phyloP scores from a whole-genome alignment of 1,140 invertebrate species.

The Homarus americanus region DNA sequence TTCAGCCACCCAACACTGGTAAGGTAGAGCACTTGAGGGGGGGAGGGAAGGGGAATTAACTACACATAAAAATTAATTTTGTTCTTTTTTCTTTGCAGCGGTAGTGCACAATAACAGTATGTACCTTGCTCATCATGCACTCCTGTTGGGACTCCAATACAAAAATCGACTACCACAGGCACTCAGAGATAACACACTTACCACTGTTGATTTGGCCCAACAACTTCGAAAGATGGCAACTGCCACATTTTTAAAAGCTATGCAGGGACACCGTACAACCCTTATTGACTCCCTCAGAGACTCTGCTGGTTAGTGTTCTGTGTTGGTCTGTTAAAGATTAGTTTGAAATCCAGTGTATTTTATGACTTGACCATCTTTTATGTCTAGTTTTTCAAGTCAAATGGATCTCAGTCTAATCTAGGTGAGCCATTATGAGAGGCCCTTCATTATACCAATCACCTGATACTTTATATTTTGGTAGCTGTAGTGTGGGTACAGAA shows the following conservation, averaged over 20 bases:
- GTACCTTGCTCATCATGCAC: slow-evolving; percentile 88
- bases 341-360: no score
- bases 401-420: no score
- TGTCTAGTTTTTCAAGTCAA: no score
- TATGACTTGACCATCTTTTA: no score
- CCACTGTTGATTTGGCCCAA: slow-evolving; percentile 83
- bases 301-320: slow-evolving; percentile 79
- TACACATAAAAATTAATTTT: slow-evolving; percentile 78
- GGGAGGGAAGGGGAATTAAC: no score
- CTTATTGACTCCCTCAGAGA: slow-evolving; percentile 85
- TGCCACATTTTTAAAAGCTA: slow-evolving; percentile 85
- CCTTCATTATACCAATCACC: no score
- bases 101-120: slow-evolving; percentile 95
- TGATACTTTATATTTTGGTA: no score
- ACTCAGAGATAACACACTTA: slow-evolving; percentile 79
- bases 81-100: slow-evolving; percentile 82
- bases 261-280: slow-evolving; percentile 86
- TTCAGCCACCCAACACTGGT: no score
- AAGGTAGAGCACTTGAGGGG: no score
- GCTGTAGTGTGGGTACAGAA: no score
- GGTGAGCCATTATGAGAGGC: no score
- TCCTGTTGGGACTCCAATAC: slow-evolving; percentile 83
- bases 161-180: slow-evolving; percentile 78
- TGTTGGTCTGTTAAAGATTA: no score
- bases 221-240: slow-evolving; percentile 84